phyloP scores from a whole-genome alignment of 2,113 vertebrate genomes.

The Pituophis catenifer region DNA sequence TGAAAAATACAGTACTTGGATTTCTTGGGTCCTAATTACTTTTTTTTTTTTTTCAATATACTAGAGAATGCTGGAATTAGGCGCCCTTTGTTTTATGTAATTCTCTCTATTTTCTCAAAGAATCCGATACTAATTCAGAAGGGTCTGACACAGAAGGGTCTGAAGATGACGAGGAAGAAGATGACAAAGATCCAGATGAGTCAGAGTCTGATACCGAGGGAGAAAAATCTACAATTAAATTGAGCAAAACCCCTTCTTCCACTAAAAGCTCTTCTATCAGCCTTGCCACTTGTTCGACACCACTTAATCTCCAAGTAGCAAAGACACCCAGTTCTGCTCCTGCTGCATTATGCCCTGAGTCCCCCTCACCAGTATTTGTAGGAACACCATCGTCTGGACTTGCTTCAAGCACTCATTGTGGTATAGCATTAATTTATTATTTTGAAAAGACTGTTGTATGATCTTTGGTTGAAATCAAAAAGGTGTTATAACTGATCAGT shows the following conservation, averaged over 20 bases:
- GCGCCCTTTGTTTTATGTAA: constrained; percentile 47
- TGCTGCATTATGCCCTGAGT: constrained; percentile 75
- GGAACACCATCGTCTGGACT: constrained; percentile 72
- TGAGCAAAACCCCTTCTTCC: constrained; percentile 75
- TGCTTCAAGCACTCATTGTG: constrained; percentile 74
- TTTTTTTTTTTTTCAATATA: background rate
- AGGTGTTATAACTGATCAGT: background rate
- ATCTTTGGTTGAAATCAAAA: background rate
- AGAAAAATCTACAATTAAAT: constrained; percentile 75
- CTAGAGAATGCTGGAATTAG: constrained; percentile 17
- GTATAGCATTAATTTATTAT: constrained; percentile 70
- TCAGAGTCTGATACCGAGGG: constrained; percentile 82
- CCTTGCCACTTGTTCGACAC: constrained; percentile 82
- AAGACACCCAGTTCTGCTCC: constrained; percentile 72
- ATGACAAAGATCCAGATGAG: constrained; percentile 81
- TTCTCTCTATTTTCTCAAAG: constrained; percentile 68
- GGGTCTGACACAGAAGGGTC: constrained; percentile 84
- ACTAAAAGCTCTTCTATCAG: constrained; percentile 76
- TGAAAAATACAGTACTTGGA: background rate
- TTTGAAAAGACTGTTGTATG: background rate
- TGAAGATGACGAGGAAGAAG: constrained; percentile 84
- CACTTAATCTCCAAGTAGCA: constrained; percentile 80
- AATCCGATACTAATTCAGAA: constrained; percentile 89
- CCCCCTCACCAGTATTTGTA: constrained; percentile 71
- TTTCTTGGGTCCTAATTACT: background rate